These are phyloP conservation scores for Chelon labrosus DNA, from an alignment of 2,797 vertebrate species.

Conservation along the genomic window DNA sequence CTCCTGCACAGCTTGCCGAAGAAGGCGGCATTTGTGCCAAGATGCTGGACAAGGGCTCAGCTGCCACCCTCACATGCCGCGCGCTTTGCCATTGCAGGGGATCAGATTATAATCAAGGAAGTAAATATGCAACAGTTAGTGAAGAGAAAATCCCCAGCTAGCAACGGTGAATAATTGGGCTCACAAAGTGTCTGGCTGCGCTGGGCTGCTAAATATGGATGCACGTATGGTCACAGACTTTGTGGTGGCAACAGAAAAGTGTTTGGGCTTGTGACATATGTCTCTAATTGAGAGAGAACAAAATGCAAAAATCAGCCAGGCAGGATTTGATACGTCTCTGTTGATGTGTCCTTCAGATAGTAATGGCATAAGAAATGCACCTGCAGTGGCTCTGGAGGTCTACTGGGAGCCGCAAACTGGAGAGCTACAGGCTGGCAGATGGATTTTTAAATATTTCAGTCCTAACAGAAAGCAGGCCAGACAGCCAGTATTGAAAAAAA, in stretches of 20 bases:
- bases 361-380: conserved; percentile 57
- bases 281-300: conserved; percentile 49
- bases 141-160: conserved; percentile 29
- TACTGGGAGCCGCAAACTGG: conserved; percentile 42
- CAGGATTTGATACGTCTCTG: conserved; percentile 57
- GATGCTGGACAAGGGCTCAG: not conserved
- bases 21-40: conserved; percentile 7
- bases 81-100: conserved; percentile 8
- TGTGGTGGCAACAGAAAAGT: conserved; percentile 43
- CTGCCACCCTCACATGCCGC: not conserved
- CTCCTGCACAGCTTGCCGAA: not conserved
- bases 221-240: conserved; percentile 42
- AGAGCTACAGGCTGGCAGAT: conserved; percentile 57
- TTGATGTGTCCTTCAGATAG: conserved; percentile 61
- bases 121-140: conserved; percentile 49
- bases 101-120: conserved; percentile 38
- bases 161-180: conserved; percentile 45
- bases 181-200: conserved; percentile 47
- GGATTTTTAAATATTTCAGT: conserved; percentile 59
- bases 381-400: conserved; percentile 48
- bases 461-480: conserved; percentile 45
- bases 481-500: conserved; percentile 39
- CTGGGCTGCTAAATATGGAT: conserved; percentile 61
- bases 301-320: conserved; percentile 53
- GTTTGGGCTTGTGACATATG: conserved; percentile 62